Percentiles rank a stretch among this genome's conserved stretches.
Evolutionary conservation across 2,113 vertebrate species (phyloP).

Genomic region (Leptocoma aspasia): DNA sequence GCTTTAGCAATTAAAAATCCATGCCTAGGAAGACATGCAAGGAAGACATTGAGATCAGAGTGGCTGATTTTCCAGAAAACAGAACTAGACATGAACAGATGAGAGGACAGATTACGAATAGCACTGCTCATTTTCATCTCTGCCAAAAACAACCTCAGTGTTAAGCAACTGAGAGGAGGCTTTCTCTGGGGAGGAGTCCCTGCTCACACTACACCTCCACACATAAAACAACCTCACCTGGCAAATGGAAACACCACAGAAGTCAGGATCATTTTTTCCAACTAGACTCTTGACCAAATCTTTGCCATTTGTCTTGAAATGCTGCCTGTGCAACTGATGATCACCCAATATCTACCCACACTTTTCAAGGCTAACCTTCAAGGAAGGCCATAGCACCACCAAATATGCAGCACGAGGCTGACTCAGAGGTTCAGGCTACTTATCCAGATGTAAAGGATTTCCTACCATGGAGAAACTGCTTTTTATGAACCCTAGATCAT

Average conservation of each 20-base stretch:
- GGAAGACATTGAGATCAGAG: conserved; percentile 20
- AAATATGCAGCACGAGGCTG: not conserved
- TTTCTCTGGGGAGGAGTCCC: not conserved
- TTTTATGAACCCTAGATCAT: not conserved
- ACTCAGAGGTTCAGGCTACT: not conserved
- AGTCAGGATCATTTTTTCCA: not conserved
- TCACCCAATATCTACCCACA: not conserved
- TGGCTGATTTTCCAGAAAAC: conserved; percentile 47
- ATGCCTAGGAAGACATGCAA: conserved; percentile 38
- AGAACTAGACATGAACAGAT: not conserved
- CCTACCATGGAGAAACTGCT: not conserved
- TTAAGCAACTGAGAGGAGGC: not conserved
- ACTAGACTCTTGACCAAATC: not conserved
- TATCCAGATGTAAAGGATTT: not conserved
- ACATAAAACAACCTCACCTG: not conserved
- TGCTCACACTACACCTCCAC: not conserved
- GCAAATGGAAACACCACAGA: not conserved
- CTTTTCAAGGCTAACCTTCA: not conserved
- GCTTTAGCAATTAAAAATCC: not conserved
- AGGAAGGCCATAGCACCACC: not conserved
- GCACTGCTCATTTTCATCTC: not conserved
- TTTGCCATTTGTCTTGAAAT: not conserved
- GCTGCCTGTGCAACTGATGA: not conserved
- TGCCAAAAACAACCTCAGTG: not conserved
- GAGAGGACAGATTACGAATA: not conserved